Percentiles rank a stretch among this genome's conserved stretches.
Evolutionary conservation across 2,797 vertebrate species (phyloP).

Genomic region (Anabacerthia variegaticeps): DNA sequence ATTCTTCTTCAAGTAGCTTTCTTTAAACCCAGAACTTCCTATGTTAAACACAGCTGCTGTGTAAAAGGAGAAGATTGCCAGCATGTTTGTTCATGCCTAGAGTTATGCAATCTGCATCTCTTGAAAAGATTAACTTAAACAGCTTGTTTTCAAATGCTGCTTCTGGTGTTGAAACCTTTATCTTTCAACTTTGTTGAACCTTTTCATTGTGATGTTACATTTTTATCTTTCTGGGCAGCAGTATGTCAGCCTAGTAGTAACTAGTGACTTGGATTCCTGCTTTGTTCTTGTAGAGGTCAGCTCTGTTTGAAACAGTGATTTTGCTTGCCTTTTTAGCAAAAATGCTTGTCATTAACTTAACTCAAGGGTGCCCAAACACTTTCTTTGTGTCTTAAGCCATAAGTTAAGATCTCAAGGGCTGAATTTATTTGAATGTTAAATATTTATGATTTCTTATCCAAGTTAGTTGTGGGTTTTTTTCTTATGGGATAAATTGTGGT

Average conservation of each 20-base stretch:
- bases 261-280: conserved; percentile 61
- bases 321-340: conserved; percentile 65
- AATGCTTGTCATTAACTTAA: conserved; percentile 34
- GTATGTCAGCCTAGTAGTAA: conserved; percentile 55
- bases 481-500: background rate
- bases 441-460: conserved; percentile 7
- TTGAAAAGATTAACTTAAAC: conserved; percentile 67
- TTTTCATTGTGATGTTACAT: conserved; percentile 51
- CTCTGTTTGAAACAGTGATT: conserved; percentile 54
- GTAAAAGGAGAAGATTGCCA: conserved; percentile 65
- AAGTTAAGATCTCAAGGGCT: conserved; percentile 58
- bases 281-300: conserved; percentile 65
- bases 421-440: conserved; percentile 53
- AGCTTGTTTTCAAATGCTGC: conserved; percentile 71
- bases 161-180: conserved; percentile 62
- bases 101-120: conserved; percentile 65
- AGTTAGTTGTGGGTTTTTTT: background rate
- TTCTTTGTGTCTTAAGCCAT: conserved; percentile 62
- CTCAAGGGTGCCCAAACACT: conserved; percentile 66
- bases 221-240: conserved; percentile 63
- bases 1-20: conserved; percentile 65
- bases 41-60: conserved; percentile 70
- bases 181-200: conserved; percentile 54
- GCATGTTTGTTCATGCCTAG: conserved; percentile 66
- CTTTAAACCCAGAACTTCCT: conserved; percentile 59